Evolutionary conservation across 1,140 invertebrate genomes (phyloP), one percentile per base, ranked within the genome.

Genomic region (Anastrepha obliqua): DNA sequence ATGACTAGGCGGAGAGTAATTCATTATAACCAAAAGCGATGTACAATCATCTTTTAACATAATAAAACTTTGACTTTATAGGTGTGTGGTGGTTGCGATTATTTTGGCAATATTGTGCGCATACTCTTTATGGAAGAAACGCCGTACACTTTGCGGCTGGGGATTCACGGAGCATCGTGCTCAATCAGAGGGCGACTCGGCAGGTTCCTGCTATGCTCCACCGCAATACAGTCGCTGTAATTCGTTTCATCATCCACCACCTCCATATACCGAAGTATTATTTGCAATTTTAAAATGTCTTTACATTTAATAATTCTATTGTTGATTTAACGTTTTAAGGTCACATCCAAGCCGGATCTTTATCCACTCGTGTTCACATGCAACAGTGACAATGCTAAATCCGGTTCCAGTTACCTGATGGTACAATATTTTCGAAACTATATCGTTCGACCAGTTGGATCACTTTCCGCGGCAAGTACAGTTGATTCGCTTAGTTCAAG

Each of bases 331-430:
- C 47, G 20, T 55, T 81, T 91, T 85, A 89, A 97, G 97, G 97
- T 98, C 47, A 96, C 97, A 64, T 96, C 97, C 13, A 97, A 98
- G 90, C 97, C 97, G 44, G 96, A 97, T 90, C 94, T 97, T 6
- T 97, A 97, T 92, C 97, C 97, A 0, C 93, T 97, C 51, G 97
- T 97, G 39, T 97, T 97, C 87, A 96, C 96, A 47, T 97, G 96
- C 91, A 96, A 96, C 67, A 96, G 96, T 87, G 90, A 94, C 90
- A 91, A 93, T 93, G 88, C 95, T 93, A 90, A 96, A 58, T 96
- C 96, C 90, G 94, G 95, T 70, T 95, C 96, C 85, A 96, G 96
- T 89, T 97, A 96, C 89, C 94, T 97, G 59, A 97, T 97, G 94
- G 96, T 97, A 86, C 96, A 97, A 90, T 97, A 97, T 92, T 97